Base-by-base conservation (phyloP, 2,113 vertebrate genomes). In the Triplophysa rosa region DNA sequence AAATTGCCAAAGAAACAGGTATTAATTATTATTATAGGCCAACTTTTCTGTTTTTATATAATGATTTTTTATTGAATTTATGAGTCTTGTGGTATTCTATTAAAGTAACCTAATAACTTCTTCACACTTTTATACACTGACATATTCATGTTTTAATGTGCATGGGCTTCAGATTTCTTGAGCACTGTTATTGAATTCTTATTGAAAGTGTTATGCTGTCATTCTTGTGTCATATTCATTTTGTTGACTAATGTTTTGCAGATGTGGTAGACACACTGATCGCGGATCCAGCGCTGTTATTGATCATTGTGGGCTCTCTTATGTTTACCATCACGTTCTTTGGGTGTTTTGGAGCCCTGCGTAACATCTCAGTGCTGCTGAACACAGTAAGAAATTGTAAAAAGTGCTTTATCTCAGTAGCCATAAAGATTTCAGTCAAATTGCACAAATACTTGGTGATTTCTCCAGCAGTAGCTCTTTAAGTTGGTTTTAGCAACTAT, bases 1-100 rank as follows among this genome's bases (percentile, higher is more conserved):
- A 94, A 87, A 64, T 93, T 9, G 91, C 93, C 68, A 94, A 93
- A 70, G 93, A 93, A 84, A 94, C 92, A 86, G 92, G 94, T 83
- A 77, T 42, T 33, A 37, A 67, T 26, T 70, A 7, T 11, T 8
- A 12, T 37, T 24, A n/a, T n/a, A 56, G 0, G 17, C 17, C 1
- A 21, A 21, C 1, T n/a, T 7, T 54, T 4, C 0, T 0, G 29
- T 6, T 6, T 37, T 37, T 37, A 37, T 37, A 37, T 37, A 37
- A 37, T 37, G 6, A 37, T 6, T 8, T 37, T 7, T 37, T 0
- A 33, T 37, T 37, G 6, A 37, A 37, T 37, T 37, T 7, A 37
- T 7, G 7, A 6, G 7, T 37, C 7, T 7, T 37, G 7, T 37
- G 6, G 5, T 37, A 37, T 37, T 37, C 33, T 37, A 37, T 8